A percentile compares a stretch with the other conserved stretches of the same genome.
Evolutionary conservation across 2,113 vertebrate genomes (phyloP).

Genomic region (Alouatta palliata): DNA sequence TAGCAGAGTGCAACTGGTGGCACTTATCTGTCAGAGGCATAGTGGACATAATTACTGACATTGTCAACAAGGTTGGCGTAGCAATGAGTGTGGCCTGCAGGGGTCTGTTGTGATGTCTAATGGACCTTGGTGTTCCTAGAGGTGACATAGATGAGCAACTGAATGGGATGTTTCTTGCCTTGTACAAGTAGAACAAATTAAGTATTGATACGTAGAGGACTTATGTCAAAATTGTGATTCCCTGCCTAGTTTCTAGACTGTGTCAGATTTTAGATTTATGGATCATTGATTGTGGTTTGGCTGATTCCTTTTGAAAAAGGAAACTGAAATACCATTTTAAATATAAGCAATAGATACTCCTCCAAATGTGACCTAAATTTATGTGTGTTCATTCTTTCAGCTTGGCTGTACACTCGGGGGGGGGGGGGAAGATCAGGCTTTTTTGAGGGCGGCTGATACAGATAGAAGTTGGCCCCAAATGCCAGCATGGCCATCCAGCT

Average conservation of each 20-base stretch:
- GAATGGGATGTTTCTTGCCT: not conserved
- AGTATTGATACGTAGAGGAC: not conserved
- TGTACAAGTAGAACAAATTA: not conserved
- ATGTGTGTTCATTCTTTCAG: not conserved
- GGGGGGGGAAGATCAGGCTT: not conserved
- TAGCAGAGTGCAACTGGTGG: not conserved
- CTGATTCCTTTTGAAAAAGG: not conserved
- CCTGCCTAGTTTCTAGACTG: not conserved
- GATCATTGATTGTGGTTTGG: not conserved
- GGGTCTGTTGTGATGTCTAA: too few species aligned
- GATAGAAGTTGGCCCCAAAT: fast-evolving
- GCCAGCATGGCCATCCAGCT: not conserved
- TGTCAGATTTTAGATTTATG: not conserved
- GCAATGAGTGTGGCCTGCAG: not conserved
- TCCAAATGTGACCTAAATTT: not conserved
- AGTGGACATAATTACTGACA: not conserved
- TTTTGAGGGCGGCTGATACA: not conserved
- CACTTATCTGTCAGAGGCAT: not conserved
- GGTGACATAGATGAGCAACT: not conserved
- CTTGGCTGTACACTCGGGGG: not conserved
- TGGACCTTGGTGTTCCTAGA: not conserved
- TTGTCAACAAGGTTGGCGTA: not conserved
- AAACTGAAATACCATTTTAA: not conserved
- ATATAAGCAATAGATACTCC: not conserved
- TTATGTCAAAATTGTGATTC: not conserved